Percentiles rank a stretch among this genome's conserved stretches.
phyloP scores from a whole-genome alignment of 2,888 invertebrate species.

The Mycalesis mineus region DNA sequence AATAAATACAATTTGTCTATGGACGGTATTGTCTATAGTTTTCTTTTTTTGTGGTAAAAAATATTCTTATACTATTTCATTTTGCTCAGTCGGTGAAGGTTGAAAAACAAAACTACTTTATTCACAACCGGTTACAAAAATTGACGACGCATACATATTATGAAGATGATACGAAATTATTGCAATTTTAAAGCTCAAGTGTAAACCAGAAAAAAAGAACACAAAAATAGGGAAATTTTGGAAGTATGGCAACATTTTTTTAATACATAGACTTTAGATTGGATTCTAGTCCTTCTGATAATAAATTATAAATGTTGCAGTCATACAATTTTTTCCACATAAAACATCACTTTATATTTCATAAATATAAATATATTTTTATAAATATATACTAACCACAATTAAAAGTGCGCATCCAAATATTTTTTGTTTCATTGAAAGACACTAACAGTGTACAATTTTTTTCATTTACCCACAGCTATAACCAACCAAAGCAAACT shows the following conservation, averaged over 20 bases:
- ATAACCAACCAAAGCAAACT: no score
- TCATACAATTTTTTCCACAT: background rate
- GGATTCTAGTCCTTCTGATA: background rate
- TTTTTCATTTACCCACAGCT: no score
- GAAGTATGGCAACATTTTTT: conserved; percentile 28
- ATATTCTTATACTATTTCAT: conserved; percentile 58
- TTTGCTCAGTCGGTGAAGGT: conserved; percentile 52
- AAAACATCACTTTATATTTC: background rate
- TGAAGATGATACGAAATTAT: conserved; percentile 13
- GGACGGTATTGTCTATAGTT: conserved; percentile 69
- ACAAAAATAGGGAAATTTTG: background rate
- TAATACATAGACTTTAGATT: background rate
- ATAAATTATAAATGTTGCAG: background rate
- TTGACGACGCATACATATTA: conserved; percentile 41
- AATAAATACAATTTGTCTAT: conserved; percentile 71
- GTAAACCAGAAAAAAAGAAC: no score
- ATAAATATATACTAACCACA: background rate
- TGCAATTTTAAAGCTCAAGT: conserved; percentile 17
- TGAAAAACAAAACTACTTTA: conserved; percentile 39
- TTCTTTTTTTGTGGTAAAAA: conserved; percentile 56
- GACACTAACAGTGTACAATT: background rate
- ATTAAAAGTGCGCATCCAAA: background rate
- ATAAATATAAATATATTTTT: background rate
- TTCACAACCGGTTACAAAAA: conserved; percentile 54
- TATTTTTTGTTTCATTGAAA: background rate